Base-by-base conservation (phyloP, 2,113 vertebrate species). In the Cyprinodon tularosa region DNA sequence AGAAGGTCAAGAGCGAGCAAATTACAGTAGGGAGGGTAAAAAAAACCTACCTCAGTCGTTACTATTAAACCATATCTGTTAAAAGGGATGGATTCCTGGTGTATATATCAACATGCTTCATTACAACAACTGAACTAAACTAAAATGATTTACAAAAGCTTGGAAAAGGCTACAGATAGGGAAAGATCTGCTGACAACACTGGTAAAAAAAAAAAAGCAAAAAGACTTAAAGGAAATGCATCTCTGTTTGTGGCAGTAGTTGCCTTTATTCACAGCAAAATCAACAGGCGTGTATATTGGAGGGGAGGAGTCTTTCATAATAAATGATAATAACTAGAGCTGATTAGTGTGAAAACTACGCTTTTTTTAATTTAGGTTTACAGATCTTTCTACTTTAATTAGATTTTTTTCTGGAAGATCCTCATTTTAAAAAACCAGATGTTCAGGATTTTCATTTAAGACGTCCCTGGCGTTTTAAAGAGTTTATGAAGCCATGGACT, bases 1-100 rank as follows among this genome's bases (percentile, higher is more conserved):
- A 47, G 85, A 67, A 48, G 61, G 53, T 57, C 1, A 37, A 82
- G 66, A 57, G 75, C 47, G 8, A 22, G 45, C 15, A 72, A 72
- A 79, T n/a, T 45, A 38, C 29, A 29, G 29, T 29, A 29, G 29
- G 12, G 17, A 39, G 42, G 29, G 38, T 72, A 14, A 64, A 50
- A 67, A 48, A 61, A 73, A 37, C 63, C 71, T 5, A 66, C 60
- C 80, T 68, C 14, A 76, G 11, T 15, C 39, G 4, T 74, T 48
- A 72, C 39, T 13, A 72, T 42, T 20, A 17, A 37, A 47, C 48
- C 59, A 50, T 39, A 62, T 62, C 29, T 13, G 44, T 70, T 39
- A 45, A 37, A 22, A 60, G 10, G 59, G 8, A 71, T 65, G 57
- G 63, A 45, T 73, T 78, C 12, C 40, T 37, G 29, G 47, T 12